Percentiles rank a stretch among this genome's conserved stretches.
Conservation (phyloP, 2,888 invertebrate species). For the Notocelia uddmanniana region DNA sequence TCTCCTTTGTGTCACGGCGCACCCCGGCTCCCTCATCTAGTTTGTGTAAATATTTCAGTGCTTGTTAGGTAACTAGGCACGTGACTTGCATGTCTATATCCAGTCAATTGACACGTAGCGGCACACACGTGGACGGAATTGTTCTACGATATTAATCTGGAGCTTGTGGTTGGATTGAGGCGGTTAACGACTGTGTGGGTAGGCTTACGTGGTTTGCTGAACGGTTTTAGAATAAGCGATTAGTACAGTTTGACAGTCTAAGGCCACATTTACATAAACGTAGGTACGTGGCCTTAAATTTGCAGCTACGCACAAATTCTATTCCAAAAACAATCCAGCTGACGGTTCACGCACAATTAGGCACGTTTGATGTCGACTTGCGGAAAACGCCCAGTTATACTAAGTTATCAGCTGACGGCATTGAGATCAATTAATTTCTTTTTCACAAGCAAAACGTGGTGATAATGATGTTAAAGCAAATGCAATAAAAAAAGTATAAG, state of each 20-base stretch:
- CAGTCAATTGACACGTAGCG: conserved; percentile 74
- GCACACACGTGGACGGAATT: conserved; percentile 71
- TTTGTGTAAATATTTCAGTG: conserved; percentile 57
- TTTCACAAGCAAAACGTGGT: too few species aligned
- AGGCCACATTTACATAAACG: background rate
- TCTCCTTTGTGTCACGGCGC: conserved; percentile 29
- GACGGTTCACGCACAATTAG: background rate
- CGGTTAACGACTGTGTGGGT: conserved; percentile 13
- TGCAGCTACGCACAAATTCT: background rate
- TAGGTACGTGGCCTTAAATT: background rate
- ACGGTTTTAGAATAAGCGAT: conserved; percentile 27
- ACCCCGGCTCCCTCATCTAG: conserved; percentile 27
- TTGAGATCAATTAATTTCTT: background rate
- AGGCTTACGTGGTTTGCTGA: conserved; percentile 30
- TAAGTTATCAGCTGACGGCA: too few species aligned
- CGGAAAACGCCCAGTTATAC: too few species aligned
- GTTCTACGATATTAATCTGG: conserved; percentile 52
- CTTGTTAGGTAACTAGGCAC: conserved; percentile 75
- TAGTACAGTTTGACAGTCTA: conserved; percentile 6
- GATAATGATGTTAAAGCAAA: too few species aligned
- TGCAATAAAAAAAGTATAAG: too few species aligned
- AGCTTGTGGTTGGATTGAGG: conserved; percentile 30
- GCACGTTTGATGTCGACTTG: background rate
- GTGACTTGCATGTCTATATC: conserved; percentile 71
- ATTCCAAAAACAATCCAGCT: background rate